Conservation (phyloP, 2,797 vertebrate genomes). For the Notamacropus eugenii region DNA sequence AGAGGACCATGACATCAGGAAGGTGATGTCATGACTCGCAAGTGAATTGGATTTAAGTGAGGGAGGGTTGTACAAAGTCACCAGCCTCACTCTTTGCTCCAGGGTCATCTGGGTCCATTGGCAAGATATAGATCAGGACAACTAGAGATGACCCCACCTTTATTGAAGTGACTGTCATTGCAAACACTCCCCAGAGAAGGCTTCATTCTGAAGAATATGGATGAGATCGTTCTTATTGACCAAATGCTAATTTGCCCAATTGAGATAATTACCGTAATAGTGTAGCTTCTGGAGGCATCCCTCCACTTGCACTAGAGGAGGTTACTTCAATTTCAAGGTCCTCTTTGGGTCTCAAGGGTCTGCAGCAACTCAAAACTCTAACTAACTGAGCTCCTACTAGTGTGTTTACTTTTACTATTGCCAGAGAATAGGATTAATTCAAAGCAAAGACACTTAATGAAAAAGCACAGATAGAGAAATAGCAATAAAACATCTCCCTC, state of each 20-base stretch:
- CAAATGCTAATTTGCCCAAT: not conserved
- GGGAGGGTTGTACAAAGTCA: not conserved
- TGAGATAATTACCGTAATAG: not conserved
- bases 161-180: not conserved
- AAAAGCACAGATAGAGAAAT: not conserved
- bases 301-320: not conserved
- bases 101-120: not conserved
- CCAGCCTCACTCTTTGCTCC: not conserved
- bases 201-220: constrained; percentile 1
- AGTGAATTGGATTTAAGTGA: not conserved
- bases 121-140: not conserved
- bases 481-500: not conserved
- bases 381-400: not conserved
- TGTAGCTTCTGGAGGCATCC: not conserved
- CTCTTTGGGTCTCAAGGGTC: not conserved
- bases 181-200: not conserved
- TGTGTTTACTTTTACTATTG: not conserved
- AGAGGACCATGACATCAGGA: not conserved
- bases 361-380: not conserved
- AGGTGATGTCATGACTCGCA: not conserved
- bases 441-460: not conserved
- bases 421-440: not conserved
- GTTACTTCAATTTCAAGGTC: not conserved
- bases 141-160: not conserved
- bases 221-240: not conserved